Evolutionary conservation across 2,113 vertebrate species (phyloP), one percentile per base, ranked within the genome.

Genomic region (Corydoras sp.): DNA sequence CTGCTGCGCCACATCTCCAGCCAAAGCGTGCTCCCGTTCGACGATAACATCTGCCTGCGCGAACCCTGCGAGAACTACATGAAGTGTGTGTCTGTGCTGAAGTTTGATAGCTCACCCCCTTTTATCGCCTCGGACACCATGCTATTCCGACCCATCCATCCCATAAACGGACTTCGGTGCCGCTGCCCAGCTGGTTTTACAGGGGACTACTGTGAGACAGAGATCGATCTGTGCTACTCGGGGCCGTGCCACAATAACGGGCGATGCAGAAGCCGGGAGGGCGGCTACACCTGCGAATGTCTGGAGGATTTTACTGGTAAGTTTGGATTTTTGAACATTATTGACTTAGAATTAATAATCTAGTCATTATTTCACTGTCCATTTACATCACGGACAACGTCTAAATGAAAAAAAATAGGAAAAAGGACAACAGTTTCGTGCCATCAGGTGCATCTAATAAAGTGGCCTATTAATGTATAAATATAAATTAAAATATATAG

Each of bases 1-100:
- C 88, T 98, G 75, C 89, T 99, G 43, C 86, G 93, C 31, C 84
- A 83, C 59, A 95, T 98, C 73, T 94, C 96, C 2, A 89, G 90
- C 0, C 97, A 98, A 86, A 91, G 93, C 31, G 96, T 99, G 74
- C 89, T 99, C 77, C 96, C 96, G 2, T 99, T 99, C 0, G 96
- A 98, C 0, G 96, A 99, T 89, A 99, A 99, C 89, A 94, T 99
- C 85, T 99, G 96, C 83, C 80, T 99, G 75, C 89, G 96, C 0
- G 96, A 98, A 83, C 96, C 96, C 32, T 98, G 96, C 1, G 96
- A 99, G 88, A 99, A 99, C 90, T 99, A 99, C 88, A 99, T 99
- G 96, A 97, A 97, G 81, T 99, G 96, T 0, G 94, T 99, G 14
- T 99, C 96, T 0, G 96, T 98, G 51, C 88, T 99, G 31, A 91